Conservation (phyloP, 37 sponge, comb jelly and placozoan genomes). For the Oscarella lobularis region DNA sequence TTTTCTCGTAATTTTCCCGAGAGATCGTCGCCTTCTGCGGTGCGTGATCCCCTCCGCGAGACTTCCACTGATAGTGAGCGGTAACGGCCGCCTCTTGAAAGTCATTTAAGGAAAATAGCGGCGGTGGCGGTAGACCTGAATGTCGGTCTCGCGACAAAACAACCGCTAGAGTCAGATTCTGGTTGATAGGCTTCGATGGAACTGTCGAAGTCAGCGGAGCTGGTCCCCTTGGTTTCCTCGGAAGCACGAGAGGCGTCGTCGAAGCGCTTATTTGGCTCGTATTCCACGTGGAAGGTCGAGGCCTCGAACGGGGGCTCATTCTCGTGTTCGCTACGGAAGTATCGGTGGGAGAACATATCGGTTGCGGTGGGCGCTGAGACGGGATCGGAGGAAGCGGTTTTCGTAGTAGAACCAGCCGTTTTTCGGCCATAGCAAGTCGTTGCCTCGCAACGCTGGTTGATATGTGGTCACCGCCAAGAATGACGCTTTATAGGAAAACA, state of each 20-base stretch:
- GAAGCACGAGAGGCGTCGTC: not conserved
- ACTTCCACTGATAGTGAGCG: not conserved
- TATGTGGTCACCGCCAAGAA: too few species aligned
- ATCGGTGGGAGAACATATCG: not conserved
- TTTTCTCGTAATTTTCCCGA: conserved; percentile 48
- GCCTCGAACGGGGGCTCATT: not conserved
- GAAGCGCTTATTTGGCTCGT: not conserved
- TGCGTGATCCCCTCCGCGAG: not conserved
- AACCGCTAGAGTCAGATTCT: not conserved
- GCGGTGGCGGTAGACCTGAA: not conserved
- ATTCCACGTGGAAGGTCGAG: not conserved
- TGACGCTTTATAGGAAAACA: too few species aligned
- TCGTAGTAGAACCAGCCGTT: not conserved
- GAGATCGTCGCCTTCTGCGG: conserved; percentile 24
- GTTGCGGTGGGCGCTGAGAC: not conserved
- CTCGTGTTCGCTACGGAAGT: not conserved
- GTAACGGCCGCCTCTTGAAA: not conserved
- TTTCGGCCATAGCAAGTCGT: not conserved
- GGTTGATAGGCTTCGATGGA: not conserved
- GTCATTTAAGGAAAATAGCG: not conserved
- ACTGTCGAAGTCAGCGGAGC: not conserved
- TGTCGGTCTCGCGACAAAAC: not conserved
- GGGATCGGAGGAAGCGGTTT: not conserved
- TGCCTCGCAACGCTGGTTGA: too few species aligned
- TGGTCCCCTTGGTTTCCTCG: not conserved